Evolutionary conservation across 2,113 vertebrate species (phyloP), one percentile per base, ranked within the genome.

Genomic region (Leptodactylus fuscus): DNA sequence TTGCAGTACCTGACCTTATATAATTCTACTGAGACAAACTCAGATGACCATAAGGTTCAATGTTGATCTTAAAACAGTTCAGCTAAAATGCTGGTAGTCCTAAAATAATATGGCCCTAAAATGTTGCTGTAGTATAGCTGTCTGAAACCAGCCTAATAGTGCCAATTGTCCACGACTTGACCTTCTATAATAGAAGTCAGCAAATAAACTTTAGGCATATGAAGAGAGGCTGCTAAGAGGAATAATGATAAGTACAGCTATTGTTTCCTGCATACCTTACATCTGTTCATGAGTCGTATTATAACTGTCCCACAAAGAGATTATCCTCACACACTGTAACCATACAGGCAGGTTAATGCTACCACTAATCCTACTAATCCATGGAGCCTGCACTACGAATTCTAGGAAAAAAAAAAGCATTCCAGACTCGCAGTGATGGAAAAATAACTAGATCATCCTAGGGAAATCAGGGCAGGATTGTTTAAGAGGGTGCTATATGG

Each of bases 261-360:
- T 69, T 69, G 65, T 69, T 36, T 22, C 18, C 34, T 10, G 3
- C 38, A 34, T 38, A 34, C 34, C 20, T 69, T 69, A 69, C 65
- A 69, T 69, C 65, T 69, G 34, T 69, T 38, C 34, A 69, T 69
- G 34, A 69, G 34, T 69, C 65, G 65, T 69, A 69, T 69, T 69
- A 69, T 69, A 69, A 69, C 65, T 38, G 65, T 69, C 65, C 65
- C 65, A 69, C 65, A 69, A 69, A 69, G 65, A 69, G 65, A 69
- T 69, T 69, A 69, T 69, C 65, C 65, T 69, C 65, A 69, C 65
- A 32, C 65, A 69, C 65, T 69, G 65, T 69, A 69, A 69, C 65
- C 65, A 69, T 69, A 69, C 65, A 36, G 65, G 32, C 34, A 69
- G 65, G 65, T 69, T 69, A 36, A 69, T 69, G 65, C 65, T 38